Conservation (phyloP, 92 coral and sea anemone genomes). For the Zoanthus sociatus region DNA sequence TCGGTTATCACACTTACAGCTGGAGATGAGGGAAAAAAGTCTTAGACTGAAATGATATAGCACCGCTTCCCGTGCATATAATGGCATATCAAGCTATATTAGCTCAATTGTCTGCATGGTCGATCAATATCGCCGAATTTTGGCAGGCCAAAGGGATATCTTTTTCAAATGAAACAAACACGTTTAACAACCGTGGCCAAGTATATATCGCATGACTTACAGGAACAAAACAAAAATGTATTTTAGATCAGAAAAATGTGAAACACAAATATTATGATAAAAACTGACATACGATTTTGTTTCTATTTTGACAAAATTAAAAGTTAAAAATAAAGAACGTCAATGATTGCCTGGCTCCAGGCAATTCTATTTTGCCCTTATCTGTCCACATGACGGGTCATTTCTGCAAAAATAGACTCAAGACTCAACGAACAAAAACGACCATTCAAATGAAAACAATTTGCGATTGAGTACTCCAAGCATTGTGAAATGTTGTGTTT, state of each 20-base stretch:
- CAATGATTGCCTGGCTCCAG: not conserved
- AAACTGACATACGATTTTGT: not conserved
- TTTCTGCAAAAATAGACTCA: not conserved
- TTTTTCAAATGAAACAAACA: not conserved
- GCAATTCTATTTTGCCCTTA: not conserved
- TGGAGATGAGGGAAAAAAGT: not conserved
- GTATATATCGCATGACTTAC: not conserved
- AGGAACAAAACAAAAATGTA: not conserved
- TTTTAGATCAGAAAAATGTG: not conserved
- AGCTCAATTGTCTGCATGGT: not conserved
- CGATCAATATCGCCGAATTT: not conserved
- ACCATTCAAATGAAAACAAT: not conserved
- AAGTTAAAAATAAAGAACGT: not conserved
- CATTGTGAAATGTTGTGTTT: not conserved
- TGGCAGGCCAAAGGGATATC: not conserved
- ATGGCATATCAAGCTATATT: conserved; percentile 7
- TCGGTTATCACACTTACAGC: not conserved
- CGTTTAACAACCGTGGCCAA: not conserved
- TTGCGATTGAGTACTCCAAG: not conserved
- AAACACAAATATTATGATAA: not conserved
- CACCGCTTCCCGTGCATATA: not conserved
- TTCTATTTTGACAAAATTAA: not conserved
- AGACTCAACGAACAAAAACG: not conserved
- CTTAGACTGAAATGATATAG: not conserved
- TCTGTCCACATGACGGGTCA: not conserved